Evolutionary conservation across 2,113 vertebrate genomes (phyloP).

Genomic region (Actinemys pallida): DNA sequence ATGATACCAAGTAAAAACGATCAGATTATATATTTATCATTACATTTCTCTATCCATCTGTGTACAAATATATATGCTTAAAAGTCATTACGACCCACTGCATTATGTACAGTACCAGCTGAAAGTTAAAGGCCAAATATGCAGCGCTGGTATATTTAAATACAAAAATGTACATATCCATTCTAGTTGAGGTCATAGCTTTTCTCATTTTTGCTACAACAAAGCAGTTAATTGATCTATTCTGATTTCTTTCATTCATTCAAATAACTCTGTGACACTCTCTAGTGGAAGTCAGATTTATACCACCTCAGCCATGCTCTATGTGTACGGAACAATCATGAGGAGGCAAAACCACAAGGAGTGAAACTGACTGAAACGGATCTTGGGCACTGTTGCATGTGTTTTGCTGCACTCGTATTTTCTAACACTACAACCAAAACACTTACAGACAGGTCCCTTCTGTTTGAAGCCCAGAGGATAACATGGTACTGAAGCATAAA

Average conservation of each 20-base stretch:
- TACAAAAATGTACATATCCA: background rate
- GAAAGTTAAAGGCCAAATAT: background rate
- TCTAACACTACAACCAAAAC: conserved; percentile 84
- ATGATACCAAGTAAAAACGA: background rate
- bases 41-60: background rate
- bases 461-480: conserved; percentile 84
- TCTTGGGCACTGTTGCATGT: conserved; percentile 77
- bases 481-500: conserved; percentile 84
- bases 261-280: conserved; percentile 48
- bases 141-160: background rate
- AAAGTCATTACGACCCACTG: background rate
- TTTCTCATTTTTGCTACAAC: conserved; percentile 1
- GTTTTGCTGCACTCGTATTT: conserved; percentile 79
- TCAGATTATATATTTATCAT: background rate
- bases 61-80: background rate
- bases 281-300: conserved; percentile 47
- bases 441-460: conserved; percentile 85
- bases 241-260: background rate
- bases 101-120: background rate
- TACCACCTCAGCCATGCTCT: conserved; percentile 39
- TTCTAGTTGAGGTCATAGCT: background rate
- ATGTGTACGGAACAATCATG: background rate
- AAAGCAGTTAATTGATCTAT: background rate
- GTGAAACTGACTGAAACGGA: conserved; percentile 55
- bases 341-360: background rate